Conservation (phyloP, 2,113 vertebrate species). For the Anas platyrhynchos region DNA sequence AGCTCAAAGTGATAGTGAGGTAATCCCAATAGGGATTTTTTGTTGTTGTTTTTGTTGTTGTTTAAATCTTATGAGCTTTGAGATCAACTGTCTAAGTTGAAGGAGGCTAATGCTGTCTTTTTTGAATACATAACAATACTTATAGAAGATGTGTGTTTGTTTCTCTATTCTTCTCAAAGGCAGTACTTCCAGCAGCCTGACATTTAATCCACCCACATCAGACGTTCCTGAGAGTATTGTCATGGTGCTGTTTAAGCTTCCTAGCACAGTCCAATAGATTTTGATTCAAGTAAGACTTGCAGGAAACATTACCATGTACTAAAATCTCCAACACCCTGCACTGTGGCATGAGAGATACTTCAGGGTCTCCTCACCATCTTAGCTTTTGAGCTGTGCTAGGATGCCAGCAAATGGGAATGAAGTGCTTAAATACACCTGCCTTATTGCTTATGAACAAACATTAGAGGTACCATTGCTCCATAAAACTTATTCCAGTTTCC, state of each 20-base stretch:
- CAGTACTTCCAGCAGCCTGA: neutral
- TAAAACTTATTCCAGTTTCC: slow-evolving; percentile 60
- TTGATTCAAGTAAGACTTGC: neutral
- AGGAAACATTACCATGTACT: neutral
- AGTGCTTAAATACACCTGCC: neutral
- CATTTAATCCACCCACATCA: neutral
- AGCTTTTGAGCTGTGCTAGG: neutral
- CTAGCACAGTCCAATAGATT: neutral
- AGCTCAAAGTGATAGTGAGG: neutral
- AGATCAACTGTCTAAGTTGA: neutral
- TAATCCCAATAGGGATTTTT: neutral
- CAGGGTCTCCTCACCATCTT: neutral
- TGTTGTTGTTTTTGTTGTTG: neutral
- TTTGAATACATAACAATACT: neutral
- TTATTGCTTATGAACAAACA: neutral
- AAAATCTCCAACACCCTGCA: rapidly evolving
- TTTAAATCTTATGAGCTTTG: neutral
- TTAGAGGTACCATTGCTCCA: slow-evolving; percentile 21
- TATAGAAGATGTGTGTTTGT: neutral
- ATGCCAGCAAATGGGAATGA: neutral
- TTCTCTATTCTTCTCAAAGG: neutral
- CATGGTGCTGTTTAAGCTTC: neutral
- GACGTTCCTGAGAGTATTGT: neutral
- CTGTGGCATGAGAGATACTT: neutral
- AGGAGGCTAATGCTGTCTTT: neutral